Base-by-base conservation (phyloP, 2,113 vertebrate genomes). In the Vidua macroura region DNA sequence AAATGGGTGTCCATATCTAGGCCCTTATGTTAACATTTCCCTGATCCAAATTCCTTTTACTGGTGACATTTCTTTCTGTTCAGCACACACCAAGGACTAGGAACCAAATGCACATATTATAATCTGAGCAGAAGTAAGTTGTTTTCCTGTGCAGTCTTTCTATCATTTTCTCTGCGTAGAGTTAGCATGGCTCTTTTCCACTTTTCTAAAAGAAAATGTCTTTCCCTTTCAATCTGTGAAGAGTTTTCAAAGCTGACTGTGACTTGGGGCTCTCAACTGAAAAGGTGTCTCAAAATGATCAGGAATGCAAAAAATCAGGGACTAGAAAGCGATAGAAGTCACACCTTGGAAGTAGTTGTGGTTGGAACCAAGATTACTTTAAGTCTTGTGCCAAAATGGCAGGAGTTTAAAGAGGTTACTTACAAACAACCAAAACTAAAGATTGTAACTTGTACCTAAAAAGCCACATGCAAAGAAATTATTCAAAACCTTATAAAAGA, bases 41-140 rank as follows among this genome's bases (percentile, higher is more conserved):
- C 59, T 77, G 70, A 88, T 68, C 76, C 90, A 52, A 69, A 72
- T 68, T 82, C 70, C 86, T 97, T 95, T 96, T 80, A 91, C 59
- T 62, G 33, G 33, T 85, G 83, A 86, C 69, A 86, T 95, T 96
- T 94, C 70, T 96, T 96, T 95, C 91, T 43, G 35, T 82, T 95
- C 91, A 94, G 85, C 75, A 83, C 22, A 95, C 91, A 95, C 92
- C 80, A 94, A 93, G 84, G 41, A 51, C 52, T 66, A 68, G 48
- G 76, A 96, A 85, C 80, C 84, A 91, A 92, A 90, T 70, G 83
- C 64, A 93, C 70, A 56, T 33, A 48, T n/a, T 68, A 69, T 64
- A 95, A 64, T 90, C 84, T 83, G 86, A 96, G 78, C 12, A 94
- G 72, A 95, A 86, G 33, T 81, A 93, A 85, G 43, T 88, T 96